These are phyloP conservation scores for Anabas testudineus DNA, from an alignment of 2,797 vertebrate species.

Conservation along the genomic window DNA sequence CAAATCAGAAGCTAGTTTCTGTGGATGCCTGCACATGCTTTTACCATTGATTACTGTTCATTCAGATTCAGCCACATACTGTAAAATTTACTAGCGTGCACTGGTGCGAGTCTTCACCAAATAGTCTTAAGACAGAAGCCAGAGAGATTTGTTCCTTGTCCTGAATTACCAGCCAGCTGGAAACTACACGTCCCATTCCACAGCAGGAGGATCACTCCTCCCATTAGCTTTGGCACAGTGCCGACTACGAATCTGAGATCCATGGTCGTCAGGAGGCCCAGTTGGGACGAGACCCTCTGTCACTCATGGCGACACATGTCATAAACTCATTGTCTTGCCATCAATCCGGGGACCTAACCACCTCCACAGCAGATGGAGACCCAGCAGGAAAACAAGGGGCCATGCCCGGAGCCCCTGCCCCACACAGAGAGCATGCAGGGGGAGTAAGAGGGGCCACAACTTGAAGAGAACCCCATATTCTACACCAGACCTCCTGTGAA, in stretches of 20 bases:
- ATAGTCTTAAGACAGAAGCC: slow-evolving; percentile 52
- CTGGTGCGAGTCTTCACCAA: slow-evolving; percentile 15
- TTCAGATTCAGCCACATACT: slow-evolving; percentile 10
- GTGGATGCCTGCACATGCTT: slow-evolving; percentile 25
- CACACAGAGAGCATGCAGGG: slow-evolving; percentile 75
- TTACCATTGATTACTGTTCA: slow-evolving; percentile 21
- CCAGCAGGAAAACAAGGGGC: slow-evolving; percentile 81
- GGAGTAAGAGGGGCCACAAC: slow-evolving; percentile 71
- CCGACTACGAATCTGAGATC: slow-evolving; percentile 70
- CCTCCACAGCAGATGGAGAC: slow-evolving; percentile 88
- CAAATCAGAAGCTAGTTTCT: slow-evolving; percentile 38
- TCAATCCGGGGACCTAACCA: slow-evolving; percentile 95
- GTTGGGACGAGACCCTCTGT: slow-evolving; percentile 91
- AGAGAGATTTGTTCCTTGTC: slow-evolving; percentile 63
- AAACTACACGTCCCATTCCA: slow-evolving; percentile 79
- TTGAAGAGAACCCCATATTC: slow-evolving; percentile 66
- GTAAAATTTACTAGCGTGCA: slow-evolving; percentile 15
- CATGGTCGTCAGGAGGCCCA: slow-evolving; percentile 86
- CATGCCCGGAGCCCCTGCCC: slow-evolving; percentile 86
- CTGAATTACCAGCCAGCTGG: slow-evolving; percentile 75
- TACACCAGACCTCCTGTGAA: slow-evolving; percentile 71
- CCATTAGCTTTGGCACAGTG: slow-evolving; percentile 87
- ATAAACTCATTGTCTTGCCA: slow-evolving; percentile 91
- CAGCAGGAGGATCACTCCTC: slow-evolving; percentile 73
- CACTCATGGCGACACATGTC: slow-evolving; percentile 92